Evolutionary conservation across 1,140 invertebrate genomes (phyloP), one percentile per base, ranked within the genome.

Genomic region (Drosophila aff.): DNA sequence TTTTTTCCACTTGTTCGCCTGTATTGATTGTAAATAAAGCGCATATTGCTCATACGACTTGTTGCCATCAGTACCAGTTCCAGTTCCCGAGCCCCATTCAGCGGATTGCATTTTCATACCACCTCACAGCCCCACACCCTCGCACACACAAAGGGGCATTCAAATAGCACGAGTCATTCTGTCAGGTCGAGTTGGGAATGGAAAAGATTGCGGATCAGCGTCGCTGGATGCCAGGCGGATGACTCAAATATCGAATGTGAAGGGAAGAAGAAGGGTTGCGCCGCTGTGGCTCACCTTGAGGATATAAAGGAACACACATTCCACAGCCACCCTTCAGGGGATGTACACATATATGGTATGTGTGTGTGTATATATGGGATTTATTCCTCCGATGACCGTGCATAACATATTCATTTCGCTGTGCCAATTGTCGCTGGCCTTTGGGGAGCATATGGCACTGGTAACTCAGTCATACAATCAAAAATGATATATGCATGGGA

Each of bases 31-130:
- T 83, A 84, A 83, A 83, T 83, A 83, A 81, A 80, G 65, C 58
- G 71, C 64, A 84, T 76, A 83, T 82, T 82, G 81, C 76, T 71
- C 81, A 76, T 76, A 81, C 81, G 81, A 83, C 81, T 84, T 83
- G 76, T 83, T 83, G 81, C 81, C 81, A 62, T 41, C 63, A 36
- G 50, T 59, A 31, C n/a, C 41, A 38, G 46, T 33, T n/a, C 28
- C 38, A 50, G 49, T 31, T 31, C 28, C 49, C 7, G 15, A 55
- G 52, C 13, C 10, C 11, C 31, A 57, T 57, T 57, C 53, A 57
- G 21, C 31, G 47, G 36, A 46, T 67, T 67, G 67, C 67, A 71
- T 55, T 71, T 52, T 53, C 23, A 40, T 53, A 21, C n/a, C 21
- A 40, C 21, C 40, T 5, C 26, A 26, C 26, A 26, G 26, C 52